Base-by-base conservation (phyloP, 2,113 vertebrate genomes). In the Pterocles burchelli region DNA sequence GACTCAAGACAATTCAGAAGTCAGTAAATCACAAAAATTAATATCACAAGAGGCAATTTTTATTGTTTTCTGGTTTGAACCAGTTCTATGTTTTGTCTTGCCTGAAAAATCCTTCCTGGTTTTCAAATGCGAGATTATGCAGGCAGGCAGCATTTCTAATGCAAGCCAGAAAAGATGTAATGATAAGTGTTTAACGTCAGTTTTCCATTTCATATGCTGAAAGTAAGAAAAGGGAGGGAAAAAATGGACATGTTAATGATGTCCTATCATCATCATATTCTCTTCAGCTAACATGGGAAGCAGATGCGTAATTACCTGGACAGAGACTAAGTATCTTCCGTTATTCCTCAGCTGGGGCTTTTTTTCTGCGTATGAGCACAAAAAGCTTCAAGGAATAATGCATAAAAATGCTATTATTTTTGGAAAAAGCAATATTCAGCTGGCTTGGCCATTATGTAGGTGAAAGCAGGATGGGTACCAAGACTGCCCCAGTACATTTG, bases 331-430 rank as follows among this genome's bases (percentile, higher is more conserved):
- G 19, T 73, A 46, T 80, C 83, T 36, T 81, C 89, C 9, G 43
- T 74, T 86, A 61, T 71, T 93, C 80, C 77, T 81, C 76, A 94
- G 91, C 34, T 81, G 61, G 81, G 83, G 57, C 66, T 75, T 52
- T 38, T 95, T 92, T 86, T 93, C 68, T 85, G 73, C 16, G 25
- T 67, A 51, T 52, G 83, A 90, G 63, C 66, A 76, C 51, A 84
- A 71, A 95, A 89, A 86, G 59, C 90, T 88, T 88, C 90, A 86
- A 92, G 79, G 55, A 94, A n/a, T 76, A 88, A 84, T 77, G 68
- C 83, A 93, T 85, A 68, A 88, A 94, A 95, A 81, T 75, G 80
- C 86, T 81, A 45, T 97, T 95, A 92, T 80, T 46, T 89, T 79
- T 73, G 63, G 65, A 22, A 90, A 95, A 93, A 90, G 61, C 52